These are phyloP conservation scores for Proisotoma minuta DNA, from an alignment of 2,888 invertebrate species.

Conservation along the genomic window DNA sequence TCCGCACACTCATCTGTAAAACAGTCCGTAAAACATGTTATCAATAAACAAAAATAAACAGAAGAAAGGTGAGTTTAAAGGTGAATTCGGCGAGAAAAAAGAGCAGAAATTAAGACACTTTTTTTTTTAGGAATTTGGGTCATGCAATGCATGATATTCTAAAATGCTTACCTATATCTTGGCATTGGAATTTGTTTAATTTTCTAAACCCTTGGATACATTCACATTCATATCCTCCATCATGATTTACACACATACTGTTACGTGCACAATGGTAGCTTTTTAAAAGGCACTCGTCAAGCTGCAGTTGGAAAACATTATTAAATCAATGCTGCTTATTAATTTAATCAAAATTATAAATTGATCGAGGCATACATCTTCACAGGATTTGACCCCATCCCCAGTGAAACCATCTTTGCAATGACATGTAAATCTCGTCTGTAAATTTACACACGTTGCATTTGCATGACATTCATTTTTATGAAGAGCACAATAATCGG, in stretches of 20 bases:
- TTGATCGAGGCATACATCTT: slow-evolving; percentile 59
- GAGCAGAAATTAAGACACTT: not conserved
- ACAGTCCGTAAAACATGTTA: not conserved
- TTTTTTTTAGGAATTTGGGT: not conserved
- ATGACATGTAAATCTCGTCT: slow-evolving; percentile 83
- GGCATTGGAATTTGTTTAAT: slow-evolving; percentile 66
- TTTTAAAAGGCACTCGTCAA: slow-evolving; percentile 72
- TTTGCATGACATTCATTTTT: slow-evolving; percentile 85
- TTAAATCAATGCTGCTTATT: not conserved
- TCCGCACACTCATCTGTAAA: slow-evolving; percentile 69
- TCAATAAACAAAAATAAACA: too few species aligned
- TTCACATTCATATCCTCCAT: slow-evolving; percentile 77
- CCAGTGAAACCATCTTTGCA: slow-evolving; percentile 87
- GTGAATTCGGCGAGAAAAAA: not conserved
- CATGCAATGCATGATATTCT: too few species aligned
- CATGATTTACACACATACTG: slow-evolving; percentile 75
- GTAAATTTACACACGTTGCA: slow-evolving; percentile 85
- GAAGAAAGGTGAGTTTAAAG: not conserved
- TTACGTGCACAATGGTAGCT: slow-evolving; percentile 82
- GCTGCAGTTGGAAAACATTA: not conserved
- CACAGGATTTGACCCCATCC: slow-evolving; percentile 65
- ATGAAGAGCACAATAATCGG: slow-evolving; percentile 76
- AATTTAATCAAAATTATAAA: not conserved
- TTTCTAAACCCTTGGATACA: slow-evolving; percentile 73
- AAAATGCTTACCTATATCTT: slow-evolving; percentile 55